These are phyloP conservation scores for Mythimna pallens DNA, from an alignment of 2,888 invertebrate genomes.

Conservation along the genomic window DNA sequence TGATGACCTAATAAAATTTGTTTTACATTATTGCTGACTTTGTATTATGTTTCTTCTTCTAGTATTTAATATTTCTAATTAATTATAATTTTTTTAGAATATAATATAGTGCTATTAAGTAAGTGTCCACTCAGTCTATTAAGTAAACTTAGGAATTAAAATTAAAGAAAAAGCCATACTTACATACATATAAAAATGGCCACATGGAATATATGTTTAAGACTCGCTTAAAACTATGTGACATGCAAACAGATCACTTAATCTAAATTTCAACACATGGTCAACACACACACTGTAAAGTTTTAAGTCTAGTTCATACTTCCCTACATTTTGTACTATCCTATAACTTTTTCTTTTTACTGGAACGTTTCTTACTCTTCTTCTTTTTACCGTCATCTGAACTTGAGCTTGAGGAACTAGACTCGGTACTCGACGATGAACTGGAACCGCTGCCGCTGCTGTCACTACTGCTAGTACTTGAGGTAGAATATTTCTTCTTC, in stretches of 20 bases:
- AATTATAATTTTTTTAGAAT: background rate
- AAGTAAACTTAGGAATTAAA: slow-evolving; percentile 15
- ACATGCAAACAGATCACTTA: slow-evolving; percentile 34
- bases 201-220: slow-evolving; percentile 53
- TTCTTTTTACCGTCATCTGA: slow-evolving; percentile 78
- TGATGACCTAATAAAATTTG: background rate
- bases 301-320: slow-evolving; percentile 26
- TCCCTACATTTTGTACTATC: slow-evolving; percentile 35
- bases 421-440: slow-evolving; percentile 78
- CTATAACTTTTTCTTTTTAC: slow-evolving; percentile 73
- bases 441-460: slow-evolving; percentile 66
- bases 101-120: slow-evolving; percentile 26
- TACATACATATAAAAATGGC: slow-evolving; percentile 52
- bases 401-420: slow-evolving; percentile 78
- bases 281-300: slow-evolving; percentile 30
- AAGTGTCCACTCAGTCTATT: slow-evolving; percentile 47
- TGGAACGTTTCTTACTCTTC: slow-evolving; percentile 72
- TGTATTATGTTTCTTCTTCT: background rate
- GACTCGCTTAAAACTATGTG: slow-evolving; percentile 44
- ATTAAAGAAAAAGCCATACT: slow-evolving; percentile 15
- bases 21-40: slow-evolving; percentile 11
- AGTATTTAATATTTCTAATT: background rate
- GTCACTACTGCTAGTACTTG: slow-evolving; percentile 79
- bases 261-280: slow-evolving; percentile 10
- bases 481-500: slow-evolving; percentile 78